Base-by-base conservation (phyloP, 2,113 vertebrate genomes). In the Oryzias curvinotus region DNA sequence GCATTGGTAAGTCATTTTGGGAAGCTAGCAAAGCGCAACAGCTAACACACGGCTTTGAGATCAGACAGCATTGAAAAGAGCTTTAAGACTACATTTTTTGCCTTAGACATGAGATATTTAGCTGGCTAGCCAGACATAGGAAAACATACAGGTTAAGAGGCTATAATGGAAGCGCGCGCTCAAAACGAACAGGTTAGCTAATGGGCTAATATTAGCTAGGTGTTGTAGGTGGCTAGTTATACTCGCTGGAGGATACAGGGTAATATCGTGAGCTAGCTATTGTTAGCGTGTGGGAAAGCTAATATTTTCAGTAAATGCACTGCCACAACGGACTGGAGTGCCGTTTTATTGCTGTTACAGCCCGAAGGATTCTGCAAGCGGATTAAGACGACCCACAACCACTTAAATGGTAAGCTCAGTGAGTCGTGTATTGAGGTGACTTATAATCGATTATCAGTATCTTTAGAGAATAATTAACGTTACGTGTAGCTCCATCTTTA, bases 171-270 rank as follows among this genome's bases (percentile, higher is more conserved):
- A 68, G 18, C 52, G 19, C 64, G 25, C 53, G 72, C 15, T 65
- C 57, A 43, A 83, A 74, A 82, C 36, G 80, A 87, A 85, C 81
- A 56, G 69, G 78, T 78, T 82, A 81, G 84, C 77, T 88, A 81
- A 73, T 49, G 12, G 42, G 82, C 80, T 86, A 85, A 60, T 68
- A 21, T 72, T 75, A 83, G 85, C 87, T 77, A 73, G 73, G 73
- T 79, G 64, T 61, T 61, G 60, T 78, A 77, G 71, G 81, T 81
- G 72, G 88, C 88, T 90, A 88, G 88, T 88, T 88, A 88, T 84
- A 87, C 80, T 82, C 58, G 63, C 70, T 58, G 65, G 65, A 67
- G 62, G 43, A 75, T 75, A 63, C 64, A 43, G 50, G 81, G 81
- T 83, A 81, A 73, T 59, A 48, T 75, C 57, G 52, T 68, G 72